Evolutionary conservation across 2,113 vertebrate species (phyloP).

Genomic region (Dasyurus viverrinus): DNA sequence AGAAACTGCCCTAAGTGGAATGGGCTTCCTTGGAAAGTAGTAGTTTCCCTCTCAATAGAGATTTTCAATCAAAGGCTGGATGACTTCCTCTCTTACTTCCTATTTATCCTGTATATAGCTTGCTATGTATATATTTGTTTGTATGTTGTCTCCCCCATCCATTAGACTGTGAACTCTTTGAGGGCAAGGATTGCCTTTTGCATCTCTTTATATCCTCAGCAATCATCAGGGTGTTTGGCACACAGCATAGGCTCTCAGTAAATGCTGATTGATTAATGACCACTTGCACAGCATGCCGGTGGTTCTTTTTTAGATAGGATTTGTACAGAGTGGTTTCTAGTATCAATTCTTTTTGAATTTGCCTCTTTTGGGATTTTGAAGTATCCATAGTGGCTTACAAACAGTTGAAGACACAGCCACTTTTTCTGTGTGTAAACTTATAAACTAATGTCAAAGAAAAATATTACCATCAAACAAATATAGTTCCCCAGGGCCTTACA

Average conservation of each 20-base stretch:
- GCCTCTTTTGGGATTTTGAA: neutral
- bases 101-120: neutral
- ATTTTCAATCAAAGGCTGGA: neutral
- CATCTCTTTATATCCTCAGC: neutral
- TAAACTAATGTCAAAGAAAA: slow-evolving; percentile 34
- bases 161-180: neutral
- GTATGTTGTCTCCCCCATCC: neutral
- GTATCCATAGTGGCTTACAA: neutral
- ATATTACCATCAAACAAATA: neutral
- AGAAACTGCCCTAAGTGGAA: neutral
- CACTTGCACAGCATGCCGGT: neutral
- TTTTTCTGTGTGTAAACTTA: slow-evolving; percentile 24
- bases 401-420: neutral
- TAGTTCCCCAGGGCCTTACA: neutral
- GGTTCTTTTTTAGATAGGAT: neutral
- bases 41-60: neutral
- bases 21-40: neutral
- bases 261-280: neutral
- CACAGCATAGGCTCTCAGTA: neutral
- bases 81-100: neutral
- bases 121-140: neutral
- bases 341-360: neutral
- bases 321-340: neutral
- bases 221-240: neutral
- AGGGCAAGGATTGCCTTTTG: neutral